Base-by-base conservation (phyloP, 2,888 invertebrate genomes). In the Drepanosiphum platanoidis region DNA sequence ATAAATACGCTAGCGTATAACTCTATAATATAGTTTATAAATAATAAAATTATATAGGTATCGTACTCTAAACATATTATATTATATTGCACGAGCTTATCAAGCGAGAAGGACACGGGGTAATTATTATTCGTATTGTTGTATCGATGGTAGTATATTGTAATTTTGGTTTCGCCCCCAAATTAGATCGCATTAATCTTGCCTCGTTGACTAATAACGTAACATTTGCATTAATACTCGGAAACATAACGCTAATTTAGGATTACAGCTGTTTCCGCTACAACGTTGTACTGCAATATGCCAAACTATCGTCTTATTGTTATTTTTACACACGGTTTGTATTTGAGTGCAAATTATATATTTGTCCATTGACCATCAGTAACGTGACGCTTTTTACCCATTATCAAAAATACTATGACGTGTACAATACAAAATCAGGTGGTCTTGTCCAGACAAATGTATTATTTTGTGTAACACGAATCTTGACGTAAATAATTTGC, bases 141-240 rank as follows among this genome's bases (percentile, higher is more conserved):
- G 42, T n/a, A 32, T n/a, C 39, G n/a, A 32, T 66, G 46, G 66
- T 66, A 66, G 46, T 46, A 30, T 42, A 46, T 66, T 15, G n/a
- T 32, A 77, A 66, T 64, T 78, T 79, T 66, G 66, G 42, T 79
- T 79, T 79, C 15, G 15, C 22, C 30, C 7, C 78, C 66, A 66
- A 79, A 79, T 66, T 46, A 66, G 42, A 79, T 79, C 66, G 15
- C 42, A 42, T 42, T 66, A 79, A 79, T 79, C 66, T 66, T 32
- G 42, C 42, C 66, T 42, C 32, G 32, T 66, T 66, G 66, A 79
- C 78, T 78, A 78, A 79, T 66, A 42, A 66, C 42, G 42, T n/a
- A 42, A 66, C 78, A 78, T 78, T 78, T 66, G 64, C 78, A 78
- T 78, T 78, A 64, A 42, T 42, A 64, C 30, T 22, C 61, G 11